A percentile compares a stretch with the other conserved stretches of the same genome.
phyloP scores from a whole-genome alignment of 1,140 invertebrate genomes.

The Acromyrmex charruanus region DNA sequence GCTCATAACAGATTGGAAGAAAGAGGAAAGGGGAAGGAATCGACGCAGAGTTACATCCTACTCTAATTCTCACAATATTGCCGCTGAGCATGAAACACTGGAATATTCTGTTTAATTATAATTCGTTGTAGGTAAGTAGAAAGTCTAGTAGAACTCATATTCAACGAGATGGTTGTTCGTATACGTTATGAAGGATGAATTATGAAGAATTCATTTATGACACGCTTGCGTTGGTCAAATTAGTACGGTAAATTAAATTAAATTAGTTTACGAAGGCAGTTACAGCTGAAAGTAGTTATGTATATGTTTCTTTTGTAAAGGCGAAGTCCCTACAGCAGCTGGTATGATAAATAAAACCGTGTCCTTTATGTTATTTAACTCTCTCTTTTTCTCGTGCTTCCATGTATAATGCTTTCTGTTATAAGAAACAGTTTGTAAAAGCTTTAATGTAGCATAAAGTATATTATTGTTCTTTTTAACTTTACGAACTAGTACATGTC shows the following conservation, averaged over 20 bases:
- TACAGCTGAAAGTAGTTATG: not conserved
- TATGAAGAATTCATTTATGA: constrained; percentile 49
- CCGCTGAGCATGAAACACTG: constrained; percentile 31
- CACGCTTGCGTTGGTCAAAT: constrained; percentile 11
- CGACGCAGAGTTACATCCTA: constrained; percentile 24
- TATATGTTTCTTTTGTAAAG: not conserved
- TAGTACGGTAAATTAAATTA: constrained; percentile 41
- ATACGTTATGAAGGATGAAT: constrained; percentile 43
- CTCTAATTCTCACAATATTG: constrained; percentile 29
- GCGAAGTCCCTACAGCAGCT: not conserved
- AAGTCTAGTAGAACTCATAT: not conserved
- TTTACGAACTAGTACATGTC: not conserved
- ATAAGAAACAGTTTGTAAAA: constrained; percentile 8
- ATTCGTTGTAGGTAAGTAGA: constrained; percentile 53
- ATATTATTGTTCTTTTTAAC: not conserved
- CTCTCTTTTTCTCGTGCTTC: not conserved
- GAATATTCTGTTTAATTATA: constrained; percentile 51
- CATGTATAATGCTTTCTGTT: not conserved
- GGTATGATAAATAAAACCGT: constrained; percentile 1
- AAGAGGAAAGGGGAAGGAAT: constrained; percentile 4
- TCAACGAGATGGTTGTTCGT: constrained; percentile 1
- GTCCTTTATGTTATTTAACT: not conserved
- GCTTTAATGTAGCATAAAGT: not conserved
- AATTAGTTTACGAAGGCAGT: constrained; percentile 42
- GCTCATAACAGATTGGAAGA: not conserved